A percentile compares a stretch with the other conserved stretches of the same genome.
phyloP scores from a whole-genome alignment of 2,888 invertebrate genomes.

The Yponomeuta plumbellus region DNA sequence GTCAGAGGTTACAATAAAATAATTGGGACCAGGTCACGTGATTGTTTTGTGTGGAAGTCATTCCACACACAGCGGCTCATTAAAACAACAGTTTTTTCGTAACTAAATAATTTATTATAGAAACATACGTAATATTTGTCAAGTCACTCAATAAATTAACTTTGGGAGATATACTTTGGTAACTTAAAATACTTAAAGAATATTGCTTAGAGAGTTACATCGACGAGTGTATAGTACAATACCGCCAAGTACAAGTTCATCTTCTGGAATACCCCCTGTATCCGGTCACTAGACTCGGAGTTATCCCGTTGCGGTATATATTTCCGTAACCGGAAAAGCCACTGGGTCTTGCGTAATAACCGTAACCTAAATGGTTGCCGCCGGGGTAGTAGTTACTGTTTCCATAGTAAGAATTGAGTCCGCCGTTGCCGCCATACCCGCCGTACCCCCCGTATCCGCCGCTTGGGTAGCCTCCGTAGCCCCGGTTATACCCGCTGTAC shows the following conservation, averaged over 20 bases:
- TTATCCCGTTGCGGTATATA: constrained; percentile 60
- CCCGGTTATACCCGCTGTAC: constrained; percentile 20
- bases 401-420: constrained; percentile 74
- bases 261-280: constrained; percentile 68
- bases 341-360: constrained; percentile 62
- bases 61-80: no score
- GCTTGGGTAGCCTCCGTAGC: constrained; percentile 23
- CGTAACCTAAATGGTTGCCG: constrained; percentile 75
- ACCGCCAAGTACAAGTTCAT: constrained; percentile 25
- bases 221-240: background rate
- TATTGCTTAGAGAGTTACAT: background rate
- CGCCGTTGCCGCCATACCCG: constrained; percentile 78
- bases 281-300: constrained; percentile 68
- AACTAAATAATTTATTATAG: background rate
- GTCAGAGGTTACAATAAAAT: no score
- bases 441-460: constrained; percentile 69
- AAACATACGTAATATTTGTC: background rate
- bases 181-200: background rate
- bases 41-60: no score
- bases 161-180: constrained; percentile 42
- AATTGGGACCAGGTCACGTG: no score
- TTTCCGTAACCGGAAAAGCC: constrained; percentile 41
- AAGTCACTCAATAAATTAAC: constrained; percentile 39
- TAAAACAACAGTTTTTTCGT: no score
- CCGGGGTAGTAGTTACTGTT: constrained; percentile 76